Evolutionary conservation across 1,140 invertebrate species (phyloP).

Genomic region (Phthorimaea operculella): DNA sequence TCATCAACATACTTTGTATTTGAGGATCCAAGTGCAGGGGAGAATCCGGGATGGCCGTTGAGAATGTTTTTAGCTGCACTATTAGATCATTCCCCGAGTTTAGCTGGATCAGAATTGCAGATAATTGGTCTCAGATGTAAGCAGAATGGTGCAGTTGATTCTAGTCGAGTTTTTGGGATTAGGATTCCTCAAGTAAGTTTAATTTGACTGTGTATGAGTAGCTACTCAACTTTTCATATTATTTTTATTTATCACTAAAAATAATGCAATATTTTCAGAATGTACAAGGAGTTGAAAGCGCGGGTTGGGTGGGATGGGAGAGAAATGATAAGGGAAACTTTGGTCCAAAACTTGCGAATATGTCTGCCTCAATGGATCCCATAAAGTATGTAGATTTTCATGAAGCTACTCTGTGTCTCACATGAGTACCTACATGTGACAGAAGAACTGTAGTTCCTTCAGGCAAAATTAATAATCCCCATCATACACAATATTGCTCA

Average conservation of each 20-base stretch:
- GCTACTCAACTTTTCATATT: no score
- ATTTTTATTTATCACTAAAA: no score
- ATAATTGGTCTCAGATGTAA: conserved; percentile 67
- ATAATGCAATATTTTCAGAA: conserved; percentile 21
- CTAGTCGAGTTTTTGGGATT: conserved; percentile 61
- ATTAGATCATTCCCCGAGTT: conserved; percentile 68
- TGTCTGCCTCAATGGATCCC: conserved; percentile 89
- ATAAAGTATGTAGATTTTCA: conserved; percentile 74
- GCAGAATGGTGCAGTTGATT: conserved; percentile 49
- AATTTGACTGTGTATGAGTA: no score
- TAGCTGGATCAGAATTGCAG: conserved; percentile 56
- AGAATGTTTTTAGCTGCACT: conserved; percentile 84
- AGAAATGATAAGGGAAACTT: conserved; percentile 87
- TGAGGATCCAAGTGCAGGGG: conserved; percentile 81
- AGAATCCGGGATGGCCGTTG: conserved; percentile 85
- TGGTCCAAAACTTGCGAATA: conserved; percentile 84
- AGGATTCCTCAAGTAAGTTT: conserved; percentile 44
- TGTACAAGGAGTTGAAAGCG: conserved; percentile 24
- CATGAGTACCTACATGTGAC: no score
- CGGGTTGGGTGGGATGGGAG: conserved; percentile 91
- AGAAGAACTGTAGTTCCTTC: no score
- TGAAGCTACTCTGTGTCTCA: no score
- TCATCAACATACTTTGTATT: conserved; percentile 78
- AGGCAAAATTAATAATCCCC: no score
- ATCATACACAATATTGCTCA: no score